Evolutionary conservation across 2,888 invertebrate species (phyloP), one percentile per base, ranked within the genome.

Genomic region (Allophyes oxyacanthae): DNA sequence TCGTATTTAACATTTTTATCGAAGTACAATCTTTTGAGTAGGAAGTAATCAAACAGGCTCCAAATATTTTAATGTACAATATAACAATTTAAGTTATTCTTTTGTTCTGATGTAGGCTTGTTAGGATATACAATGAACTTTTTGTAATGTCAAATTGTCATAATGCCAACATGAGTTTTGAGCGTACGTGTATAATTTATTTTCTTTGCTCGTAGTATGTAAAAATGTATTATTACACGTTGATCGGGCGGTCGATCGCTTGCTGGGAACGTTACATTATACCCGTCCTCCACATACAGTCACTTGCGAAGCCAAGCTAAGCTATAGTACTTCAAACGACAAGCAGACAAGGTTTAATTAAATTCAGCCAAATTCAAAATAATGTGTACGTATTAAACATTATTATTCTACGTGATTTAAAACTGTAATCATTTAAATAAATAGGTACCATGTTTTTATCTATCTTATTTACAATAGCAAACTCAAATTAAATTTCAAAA

Each of bases 211-310:
- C 75, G 77, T 72, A 55, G 77, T 78, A 82, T 78, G 80, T 83
- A 86, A 86, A 85, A 84, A 84, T 82, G 83, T 83, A 83, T 85
- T 84, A 84, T 85, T 84, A 86, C 79, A 81, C 77, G 80, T 78
- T 80, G 75, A 80, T 80, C 80, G 77, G 78, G 79, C 78, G 83
- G 80, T 74, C 76, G 74, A 72, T 79, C 79, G 77, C 75, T 80
- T 64, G 77, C 73, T 73, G 74, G 77, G 80, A 79, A 83, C 78
- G 78, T 78, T 77, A 70, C 75, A 64, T 81, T 72, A 79, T 45
- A 69, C 64, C 57, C 43, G 67, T 64, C 37, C 13, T 55, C 79
- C 83, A 83, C 54, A 38, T 4, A 26, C 7, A 65, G 28, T 33
- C 20, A 14, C 32, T 32, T 40, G 34, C 53, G 15, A n/a, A 14